phyloP scores from a whole-genome alignment of 2,113 vertebrate genomes.

The Nothobranchius kuhntae region DNA sequence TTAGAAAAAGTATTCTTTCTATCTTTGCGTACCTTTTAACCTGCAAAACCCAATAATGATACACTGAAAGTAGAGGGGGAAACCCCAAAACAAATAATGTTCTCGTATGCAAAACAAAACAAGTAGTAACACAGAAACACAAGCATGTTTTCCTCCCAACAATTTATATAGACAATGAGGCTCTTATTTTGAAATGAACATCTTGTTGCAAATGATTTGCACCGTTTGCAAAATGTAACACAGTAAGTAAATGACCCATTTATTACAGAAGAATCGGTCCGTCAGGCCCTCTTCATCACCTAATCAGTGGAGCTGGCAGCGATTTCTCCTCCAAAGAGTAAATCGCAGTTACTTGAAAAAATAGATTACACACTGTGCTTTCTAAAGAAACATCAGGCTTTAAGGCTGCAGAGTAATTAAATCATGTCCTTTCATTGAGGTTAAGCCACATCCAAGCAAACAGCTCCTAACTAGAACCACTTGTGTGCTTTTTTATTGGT shows the following conservation, averaged over 20 bases:
- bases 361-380: slow-evolving; percentile 74
- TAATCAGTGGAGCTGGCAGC: slow-evolving; percentile 41
- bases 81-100: background rate
- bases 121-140: background rate
- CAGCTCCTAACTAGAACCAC: slow-evolving; percentile 78
- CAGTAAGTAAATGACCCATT: slow-evolving; percentile 1
- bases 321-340: slow-evolving; percentile 50
- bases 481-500: slow-evolving; percentile 80
- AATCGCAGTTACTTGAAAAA: slow-evolving; percentile 72
- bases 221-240: slow-evolving; percentile 2
- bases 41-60: background rate
- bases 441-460: slow-evolving; percentile 78
- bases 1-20: background rate
- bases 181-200: background rate
- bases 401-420: slow-evolving; percentile 81
- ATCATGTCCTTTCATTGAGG: slow-evolving; percentile 82
- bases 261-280: slow-evolving; percentile 21
- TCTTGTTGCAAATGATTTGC: background rate
- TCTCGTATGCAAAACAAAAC: background rate
- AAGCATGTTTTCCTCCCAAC: background rate
- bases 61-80: background rate
- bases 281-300: slow-evolving; percentile 37
- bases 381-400: slow-evolving; percentile 80
- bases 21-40: background rate
- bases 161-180: too few species aligned